Evolutionary conservation across 2,113 vertebrate genomes (phyloP).

Genomic region (Herpetotheres cachinnans): DNA sequence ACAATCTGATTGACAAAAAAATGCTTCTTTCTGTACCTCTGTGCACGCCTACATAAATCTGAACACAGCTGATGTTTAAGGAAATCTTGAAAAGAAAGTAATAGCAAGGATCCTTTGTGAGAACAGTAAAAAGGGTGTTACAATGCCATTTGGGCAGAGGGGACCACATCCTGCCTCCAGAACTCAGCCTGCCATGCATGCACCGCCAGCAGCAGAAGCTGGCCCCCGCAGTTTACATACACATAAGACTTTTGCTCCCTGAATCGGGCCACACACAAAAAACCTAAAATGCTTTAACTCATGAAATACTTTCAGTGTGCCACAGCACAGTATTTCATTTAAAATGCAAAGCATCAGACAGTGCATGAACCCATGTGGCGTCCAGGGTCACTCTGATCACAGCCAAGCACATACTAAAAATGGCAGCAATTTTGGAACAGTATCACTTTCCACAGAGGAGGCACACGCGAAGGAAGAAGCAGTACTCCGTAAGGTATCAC

Average conservation of each 20-base stretch:
- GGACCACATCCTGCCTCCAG: not conserved
- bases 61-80: not conserved
- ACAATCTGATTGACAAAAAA: not conserved
- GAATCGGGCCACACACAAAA: constrained; percentile 20
- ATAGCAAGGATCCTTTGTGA: not conserved
- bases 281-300: not conserved
- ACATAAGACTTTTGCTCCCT: constrained; percentile 50
- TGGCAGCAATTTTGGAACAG: not conserved
- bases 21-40: not conserved
- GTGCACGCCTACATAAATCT: fast-evolving
- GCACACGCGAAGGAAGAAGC: not conserved
- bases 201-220: not conserved
- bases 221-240: not conserved
- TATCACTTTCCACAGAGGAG: not conserved
- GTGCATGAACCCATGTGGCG: not conserved
- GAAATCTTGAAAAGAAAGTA: not conserved
- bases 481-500: not conserved
- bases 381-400: not conserved
- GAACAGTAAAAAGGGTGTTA: not conserved
- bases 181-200: not conserved
- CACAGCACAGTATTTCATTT: constrained; percentile 43
- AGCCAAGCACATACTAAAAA: constrained; percentile 8
- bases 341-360: constrained; percentile 20
- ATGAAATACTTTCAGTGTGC: constrained; percentile 23
- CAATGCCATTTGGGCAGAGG: not conserved